Evolutionary conservation across 1,140 invertebrate species (phyloP).

Genomic region (Drosophila cardini): DNA sequence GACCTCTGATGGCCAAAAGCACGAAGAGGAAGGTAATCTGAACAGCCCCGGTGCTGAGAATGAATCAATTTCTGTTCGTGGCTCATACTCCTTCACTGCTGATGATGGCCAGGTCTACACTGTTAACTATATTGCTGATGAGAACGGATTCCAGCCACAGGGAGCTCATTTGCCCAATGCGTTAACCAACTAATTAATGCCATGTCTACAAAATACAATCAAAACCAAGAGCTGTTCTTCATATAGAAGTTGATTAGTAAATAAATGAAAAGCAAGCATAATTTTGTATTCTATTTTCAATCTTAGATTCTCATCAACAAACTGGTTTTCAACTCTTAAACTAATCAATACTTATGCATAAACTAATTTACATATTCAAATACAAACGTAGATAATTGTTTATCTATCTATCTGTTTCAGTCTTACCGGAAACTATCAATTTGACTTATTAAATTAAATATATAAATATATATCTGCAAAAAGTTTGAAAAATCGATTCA

Average conservation of each 20-base stretch:
- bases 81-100: constrained; percentile 87
- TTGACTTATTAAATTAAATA: background rate
- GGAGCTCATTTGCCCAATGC: constrained; percentile 88
- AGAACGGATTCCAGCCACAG: constrained; percentile 91
- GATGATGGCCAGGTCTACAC: constrained; percentile 88
- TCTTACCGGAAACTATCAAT: background rate
- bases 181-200: constrained; percentile 64
- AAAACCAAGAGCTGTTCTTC: constrained; percentile 22
- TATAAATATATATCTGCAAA: no score
- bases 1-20: constrained; percentile 75
- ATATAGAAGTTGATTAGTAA: constrained; percentile 66
- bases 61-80: constrained; percentile 86
- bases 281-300: constrained; percentile 10
- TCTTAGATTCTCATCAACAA: constrained; percentile 18
- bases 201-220: constrained; percentile 35
- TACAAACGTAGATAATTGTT: background rate
- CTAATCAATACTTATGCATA: background rate
- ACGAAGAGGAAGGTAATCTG: constrained; percentile 71
- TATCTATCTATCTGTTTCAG: background rate
- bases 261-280: constrained; percentile 70
- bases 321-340: background rate
- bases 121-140: constrained; percentile 90
- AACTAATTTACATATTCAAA: background rate
- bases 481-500: no score
- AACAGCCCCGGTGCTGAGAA: constrained; percentile 70